Percentiles rank a stretch among this genome's conserved stretches.
Evolutionary conservation across 2,797 vertebrate genomes (phyloP).

Genomic region (Enteromius viviparus): DNA sequence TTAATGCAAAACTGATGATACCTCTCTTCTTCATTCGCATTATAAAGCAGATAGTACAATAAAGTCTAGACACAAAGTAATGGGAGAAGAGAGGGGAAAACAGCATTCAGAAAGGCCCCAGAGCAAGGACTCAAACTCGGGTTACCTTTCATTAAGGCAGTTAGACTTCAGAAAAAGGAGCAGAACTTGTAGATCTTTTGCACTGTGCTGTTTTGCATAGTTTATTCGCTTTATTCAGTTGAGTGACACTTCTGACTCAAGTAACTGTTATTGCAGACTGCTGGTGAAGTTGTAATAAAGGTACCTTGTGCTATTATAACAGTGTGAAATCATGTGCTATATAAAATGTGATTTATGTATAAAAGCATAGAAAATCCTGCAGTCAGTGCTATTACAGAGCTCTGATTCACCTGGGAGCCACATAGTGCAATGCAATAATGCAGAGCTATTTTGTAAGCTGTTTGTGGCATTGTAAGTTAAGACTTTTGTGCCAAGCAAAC

Average conservation of each 20-base stretch:
- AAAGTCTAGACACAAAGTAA: neutral
- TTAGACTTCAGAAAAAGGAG: neutral
- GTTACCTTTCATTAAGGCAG: neutral
- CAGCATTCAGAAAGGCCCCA: neutral
- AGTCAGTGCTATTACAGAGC: neutral
- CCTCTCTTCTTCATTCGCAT: neutral
- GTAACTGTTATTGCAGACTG: conserved; percentile 9
- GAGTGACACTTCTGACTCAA: neutral
- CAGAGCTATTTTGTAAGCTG: conserved; percentile 7
- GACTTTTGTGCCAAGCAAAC: neutral
- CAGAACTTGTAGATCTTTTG: neutral
- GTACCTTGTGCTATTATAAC: neutral
- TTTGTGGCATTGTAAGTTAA: neutral
- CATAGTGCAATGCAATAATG: conserved; percentile 3
- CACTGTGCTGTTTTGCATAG: neutral
- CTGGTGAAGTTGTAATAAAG: neutral
- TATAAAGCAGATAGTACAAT: neutral
- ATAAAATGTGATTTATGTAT: neutral
- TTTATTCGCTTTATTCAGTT: neutral
- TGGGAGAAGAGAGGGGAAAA: neutral
- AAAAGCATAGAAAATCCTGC: conserved; percentile 16
- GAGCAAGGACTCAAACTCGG: neutral
- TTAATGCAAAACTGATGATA: conserved; percentile 30
- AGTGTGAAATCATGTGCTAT: conserved; percentile 3
- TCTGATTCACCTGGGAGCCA: neutral